These are phyloP conservation scores for Caenorhabditis macrosperma DNA, from an alignment of 2,888 invertebrate species.

Conservation along the genomic window DNA sequence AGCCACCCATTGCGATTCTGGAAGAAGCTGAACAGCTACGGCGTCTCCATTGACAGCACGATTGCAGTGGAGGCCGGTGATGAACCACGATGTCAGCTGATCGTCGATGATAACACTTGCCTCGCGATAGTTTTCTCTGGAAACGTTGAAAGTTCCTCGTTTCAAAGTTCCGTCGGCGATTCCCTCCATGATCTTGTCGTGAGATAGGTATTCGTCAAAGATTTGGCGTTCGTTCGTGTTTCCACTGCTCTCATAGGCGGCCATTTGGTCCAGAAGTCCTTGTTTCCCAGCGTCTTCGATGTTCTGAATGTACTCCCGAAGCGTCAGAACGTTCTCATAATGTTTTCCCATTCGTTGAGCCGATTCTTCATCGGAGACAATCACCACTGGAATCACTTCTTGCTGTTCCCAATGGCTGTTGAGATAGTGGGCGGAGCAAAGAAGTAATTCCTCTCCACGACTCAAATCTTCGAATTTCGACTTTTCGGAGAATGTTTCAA, in stretches of 20 bases:
- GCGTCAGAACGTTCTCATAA: constrained; percentile 44
- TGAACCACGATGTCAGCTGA: constrained; percentile 80
- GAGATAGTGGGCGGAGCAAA: constrained; percentile 60
- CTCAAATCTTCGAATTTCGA: constrained; percentile 57
- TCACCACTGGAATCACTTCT: constrained; percentile 61
- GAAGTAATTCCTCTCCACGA: constrained; percentile 63
- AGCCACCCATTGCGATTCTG: constrained; percentile 91
- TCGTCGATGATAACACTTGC: constrained; percentile 89
- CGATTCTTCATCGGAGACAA: constrained; percentile 66
- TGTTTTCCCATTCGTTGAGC: constrained; percentile 40
- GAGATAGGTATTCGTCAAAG: constrained; percentile 86
- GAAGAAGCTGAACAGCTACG: constrained; percentile 92
- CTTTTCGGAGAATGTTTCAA: constrained; percentile 86
- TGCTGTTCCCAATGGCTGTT: constrained; percentile 64
- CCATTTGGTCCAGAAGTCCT: constrained; percentile 89
- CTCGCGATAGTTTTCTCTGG: constrained; percentile 94
- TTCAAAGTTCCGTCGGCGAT: constrained; percentile 88
- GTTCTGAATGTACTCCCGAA: constrained; percentile 69
- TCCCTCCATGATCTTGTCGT: constrained; percentile 87
- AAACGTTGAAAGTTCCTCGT: constrained; percentile 88
- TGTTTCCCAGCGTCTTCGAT: constrained; percentile 83
- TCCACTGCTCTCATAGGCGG: constrained; percentile 70
- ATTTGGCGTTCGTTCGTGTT: constrained; percentile 24
- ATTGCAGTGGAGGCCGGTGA: constrained; percentile 86
- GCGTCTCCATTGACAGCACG: constrained; percentile 93